A percentile compares a stretch with the other conserved stretches of the same genome.
Conservation (phyloP, 2,888 invertebrate species). For the Ellobium chinense region DNA sequence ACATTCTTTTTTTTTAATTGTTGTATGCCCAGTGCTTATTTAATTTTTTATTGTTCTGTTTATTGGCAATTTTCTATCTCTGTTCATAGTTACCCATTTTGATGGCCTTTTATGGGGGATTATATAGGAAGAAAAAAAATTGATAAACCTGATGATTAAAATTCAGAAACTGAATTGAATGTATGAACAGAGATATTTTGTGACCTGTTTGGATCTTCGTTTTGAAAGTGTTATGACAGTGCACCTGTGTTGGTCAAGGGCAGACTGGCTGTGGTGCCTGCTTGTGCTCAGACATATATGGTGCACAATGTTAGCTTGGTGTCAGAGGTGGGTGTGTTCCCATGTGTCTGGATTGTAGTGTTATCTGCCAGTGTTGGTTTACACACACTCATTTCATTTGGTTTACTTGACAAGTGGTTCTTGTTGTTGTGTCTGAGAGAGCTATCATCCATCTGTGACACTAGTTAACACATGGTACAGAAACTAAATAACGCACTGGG, state of each 20-base stretch:
- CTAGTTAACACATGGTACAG: constrained; percentile 9
- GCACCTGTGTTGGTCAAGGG: neutral
- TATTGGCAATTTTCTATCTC: constrained; percentile 9
- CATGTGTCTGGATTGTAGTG: neutral
- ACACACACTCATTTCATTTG: neutral
- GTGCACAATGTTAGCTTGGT: constrained; percentile 10
- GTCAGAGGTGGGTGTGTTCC: constrained; percentile 37
- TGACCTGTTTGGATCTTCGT: too few relatives aligned
- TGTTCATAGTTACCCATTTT: constrained; percentile 19
- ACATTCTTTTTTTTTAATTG: neutral
- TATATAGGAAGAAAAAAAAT: neutral
- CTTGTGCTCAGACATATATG: neutral
- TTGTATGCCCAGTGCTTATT: constrained; percentile 39
- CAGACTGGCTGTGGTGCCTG: constrained; percentile 34
- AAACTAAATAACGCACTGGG: constrained; percentile 10
- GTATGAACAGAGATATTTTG: neutral
- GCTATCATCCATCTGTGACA: constrained; percentile 34
- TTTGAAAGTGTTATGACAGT: neutral
- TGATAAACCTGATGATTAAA: too few relatives aligned
- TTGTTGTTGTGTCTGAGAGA: neutral
- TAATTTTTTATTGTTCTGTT: constrained; percentile 12
- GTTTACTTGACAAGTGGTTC: neutral
- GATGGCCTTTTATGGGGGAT: neutral
- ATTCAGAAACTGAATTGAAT: too few relatives aligned
- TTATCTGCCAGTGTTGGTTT: neutral